Conservation (phyloP, 1,140 invertebrate genomes). For the Teleopsis dalmanni region DNA sequence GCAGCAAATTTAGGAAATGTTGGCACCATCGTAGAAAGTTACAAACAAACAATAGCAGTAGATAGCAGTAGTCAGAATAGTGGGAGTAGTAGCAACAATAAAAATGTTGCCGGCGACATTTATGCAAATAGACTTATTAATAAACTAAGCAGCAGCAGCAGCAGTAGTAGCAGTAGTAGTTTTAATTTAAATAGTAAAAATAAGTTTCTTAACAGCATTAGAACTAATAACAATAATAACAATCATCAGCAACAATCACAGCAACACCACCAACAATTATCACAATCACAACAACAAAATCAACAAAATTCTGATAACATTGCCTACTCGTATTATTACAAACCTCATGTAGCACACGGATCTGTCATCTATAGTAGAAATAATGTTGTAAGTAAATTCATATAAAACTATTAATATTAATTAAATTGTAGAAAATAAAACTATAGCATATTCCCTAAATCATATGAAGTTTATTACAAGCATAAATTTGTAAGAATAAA, state of each 20-base stretch:
- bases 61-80: background rate
- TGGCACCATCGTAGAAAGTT: slow-evolving; percentile 10
- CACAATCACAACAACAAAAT: background rate
- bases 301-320: background rate
- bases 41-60: background rate
- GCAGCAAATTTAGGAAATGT: slow-evolving; percentile 5
- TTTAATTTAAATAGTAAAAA: slow-evolving; percentile 38
- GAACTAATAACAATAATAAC: slow-evolving; percentile 18
- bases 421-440: no score
- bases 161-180: slow-evolving; percentile 13
- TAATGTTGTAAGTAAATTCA: no score
- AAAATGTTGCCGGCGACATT: background rate
- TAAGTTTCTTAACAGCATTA: slow-evolving; percentile 16
- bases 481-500: no score
- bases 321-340: background rate
- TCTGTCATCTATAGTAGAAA: no score
- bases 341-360: no score
- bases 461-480: no score
- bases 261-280: slow-evolving; percentile 10
- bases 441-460: no score
- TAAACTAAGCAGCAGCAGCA: slow-evolving; percentile 1
- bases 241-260: slow-evolving; percentile 2
- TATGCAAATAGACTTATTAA: background rate
- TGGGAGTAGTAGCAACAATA: background rate
- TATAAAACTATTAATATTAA: no score